Evolutionary conservation across 1,140 invertebrate species (phyloP), one percentile per base, ranked within the genome.

Genomic region (Daktulosphaira vitifoliae): DNA sequence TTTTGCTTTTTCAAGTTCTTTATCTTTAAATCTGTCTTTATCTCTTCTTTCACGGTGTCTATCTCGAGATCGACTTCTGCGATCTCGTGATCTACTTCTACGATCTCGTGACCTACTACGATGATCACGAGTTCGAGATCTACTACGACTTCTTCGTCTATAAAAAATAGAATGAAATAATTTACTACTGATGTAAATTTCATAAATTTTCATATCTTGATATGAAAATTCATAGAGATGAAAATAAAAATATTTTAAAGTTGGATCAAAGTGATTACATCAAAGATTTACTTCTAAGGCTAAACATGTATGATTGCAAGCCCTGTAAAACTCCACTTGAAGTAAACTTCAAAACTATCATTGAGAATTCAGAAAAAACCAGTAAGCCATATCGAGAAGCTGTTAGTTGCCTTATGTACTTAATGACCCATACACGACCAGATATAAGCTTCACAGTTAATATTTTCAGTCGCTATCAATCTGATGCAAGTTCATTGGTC

Each of bases 81-180:
- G 53, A 56, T 71, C 70, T 6, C 76, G 74, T 69, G 53, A 56
- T 26, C 70, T 74, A 1, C 76, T 71, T 42, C 76, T 72, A 11
- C 66, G 44, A 23, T 71, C 65, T 16, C 69, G 22, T n/a, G 67
- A 65, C 25, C 46, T 38, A 15, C 53, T 62, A 33, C 70, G 74
- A 1, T 76, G 71, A 50, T 77, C 73, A 22, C 67, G 49, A 23
- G 70, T 66, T 9, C 67, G 33, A 26, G 68, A 67, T 50, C 56
- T 50, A 46, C 76, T 76, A 67, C 76, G 79, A 69, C 76, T 75
- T 74, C 78, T 79, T 69, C 74, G 77, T 37, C 53, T 49, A 67
- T 68, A 51, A 26, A n/a, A n/a, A n/a, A 65, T 68, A 62, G 50
- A 42, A 38, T 39, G 70, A 68, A 74, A 69, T 29, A 20, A 15